phyloP scores from a whole-genome alignment of 2,113 vertebrate genomes.

The Collichthys lucidus region DNA sequence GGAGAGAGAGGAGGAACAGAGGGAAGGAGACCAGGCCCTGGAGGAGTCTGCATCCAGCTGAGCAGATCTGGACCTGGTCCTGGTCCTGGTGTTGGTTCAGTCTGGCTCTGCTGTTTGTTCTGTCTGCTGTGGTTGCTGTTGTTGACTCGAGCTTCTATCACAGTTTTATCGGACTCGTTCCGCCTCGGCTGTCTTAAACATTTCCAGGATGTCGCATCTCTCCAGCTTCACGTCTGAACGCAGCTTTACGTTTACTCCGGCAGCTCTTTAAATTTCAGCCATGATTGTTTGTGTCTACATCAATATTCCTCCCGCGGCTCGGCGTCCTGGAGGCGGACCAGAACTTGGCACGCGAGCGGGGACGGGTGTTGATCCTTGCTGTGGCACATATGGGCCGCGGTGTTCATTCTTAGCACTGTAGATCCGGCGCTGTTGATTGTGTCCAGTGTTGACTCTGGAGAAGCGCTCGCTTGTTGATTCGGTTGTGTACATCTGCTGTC shows the following conservation, averaged over 20 bases:
- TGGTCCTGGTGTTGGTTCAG: conserved; percentile 66
- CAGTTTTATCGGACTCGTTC: conserved; percentile 31
- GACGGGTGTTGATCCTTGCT: conserved; percentile 54
- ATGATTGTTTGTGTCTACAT: conserved; percentile 34
- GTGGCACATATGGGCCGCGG: conserved; percentile 57
- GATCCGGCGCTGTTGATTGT: conserved; percentile 69
- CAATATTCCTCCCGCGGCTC: conserved; percentile 37
- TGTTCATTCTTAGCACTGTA: conserved; percentile 65
- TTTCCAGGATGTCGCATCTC: conserved; percentile 4
- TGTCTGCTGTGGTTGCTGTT: conserved; percentile 59
- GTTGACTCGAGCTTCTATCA: conserved; percentile 53
- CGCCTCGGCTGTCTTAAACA: not conserved
- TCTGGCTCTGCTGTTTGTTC: conserved; percentile 63
- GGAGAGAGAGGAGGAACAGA: too few relatives aligned
- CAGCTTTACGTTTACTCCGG: conserved; percentile 23
- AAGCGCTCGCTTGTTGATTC: conserved; percentile 74
- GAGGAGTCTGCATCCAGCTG: conserved; percentile 52
- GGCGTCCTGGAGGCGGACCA: conserved; percentile 34
- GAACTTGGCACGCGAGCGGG: conserved; percentile 21
- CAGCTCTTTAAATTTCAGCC: conserved; percentile 19
- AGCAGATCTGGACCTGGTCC: conserved; percentile 19
- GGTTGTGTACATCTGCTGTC: conserved; percentile 80
- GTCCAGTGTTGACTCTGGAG: conserved; percentile 79
- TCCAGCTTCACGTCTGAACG: not conserved
- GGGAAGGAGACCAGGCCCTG: not conserved